Evolutionary conservation across 2,113 vertebrate species (phyloP).

Genomic region (Oryzias javanicus): DNA sequence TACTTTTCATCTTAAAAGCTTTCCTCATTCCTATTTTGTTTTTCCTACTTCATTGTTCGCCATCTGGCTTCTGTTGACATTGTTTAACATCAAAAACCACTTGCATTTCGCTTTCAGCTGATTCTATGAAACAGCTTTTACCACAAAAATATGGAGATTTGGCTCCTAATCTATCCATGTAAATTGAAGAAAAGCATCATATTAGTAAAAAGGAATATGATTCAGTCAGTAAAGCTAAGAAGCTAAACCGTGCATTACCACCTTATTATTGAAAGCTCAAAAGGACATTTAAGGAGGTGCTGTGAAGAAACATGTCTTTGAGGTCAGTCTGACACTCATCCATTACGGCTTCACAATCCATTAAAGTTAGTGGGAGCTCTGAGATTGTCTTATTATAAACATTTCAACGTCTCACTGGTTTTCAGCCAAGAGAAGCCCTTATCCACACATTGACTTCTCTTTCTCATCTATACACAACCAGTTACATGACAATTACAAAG

Average conservation of each 20-base stretch:
- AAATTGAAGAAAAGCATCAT: no score
- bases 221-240: neutral
- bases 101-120: no score
- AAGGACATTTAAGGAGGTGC: constrained; percentile 14
- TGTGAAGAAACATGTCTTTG: neutral
- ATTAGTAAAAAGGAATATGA: no score
- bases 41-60: no score
- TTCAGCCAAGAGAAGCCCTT: constrained; percentile 42
- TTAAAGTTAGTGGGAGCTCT: constrained; percentile 57
- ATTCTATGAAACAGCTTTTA: no score
- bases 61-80: no score
- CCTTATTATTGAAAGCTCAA: neutral
- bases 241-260: neutral
- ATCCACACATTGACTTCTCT: constrained; percentile 16
- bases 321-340: constrained; percentile 47
- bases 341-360: constrained; percentile 30
- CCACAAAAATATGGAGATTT: no score
- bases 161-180: no score
- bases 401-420: constrained; percentile 39
- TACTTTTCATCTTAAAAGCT: neutral
- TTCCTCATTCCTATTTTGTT: no score
- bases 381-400: constrained; percentile 56
- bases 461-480: no score
- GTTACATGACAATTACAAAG: no score
- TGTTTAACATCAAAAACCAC: no score